These are phyloP conservation scores for Tichodroma muraria DNA, from an alignment of 2,113 vertebrate species.

Conservation along the genomic window DNA sequence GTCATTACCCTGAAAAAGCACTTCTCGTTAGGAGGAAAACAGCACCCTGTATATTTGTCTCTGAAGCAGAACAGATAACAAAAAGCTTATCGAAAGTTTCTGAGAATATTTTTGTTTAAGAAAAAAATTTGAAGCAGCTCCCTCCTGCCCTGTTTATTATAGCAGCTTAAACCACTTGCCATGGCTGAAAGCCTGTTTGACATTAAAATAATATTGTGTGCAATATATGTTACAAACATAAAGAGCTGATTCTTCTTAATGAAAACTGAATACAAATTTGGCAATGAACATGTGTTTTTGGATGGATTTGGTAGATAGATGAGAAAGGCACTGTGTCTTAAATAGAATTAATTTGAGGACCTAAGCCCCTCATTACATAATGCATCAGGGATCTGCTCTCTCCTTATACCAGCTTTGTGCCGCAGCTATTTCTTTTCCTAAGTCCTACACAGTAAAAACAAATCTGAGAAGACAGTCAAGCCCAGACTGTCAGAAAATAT, in stretches of 20 bases:
- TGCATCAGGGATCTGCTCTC: background rate
- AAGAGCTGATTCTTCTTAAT: background rate
- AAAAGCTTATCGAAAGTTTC: background rate
- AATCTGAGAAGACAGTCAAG: constrained; percentile 23
- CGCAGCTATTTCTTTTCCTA: background rate
- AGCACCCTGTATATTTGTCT: background rate
- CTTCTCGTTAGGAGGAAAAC: background rate
- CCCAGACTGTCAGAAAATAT: constrained; percentile 38
- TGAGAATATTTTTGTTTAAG: background rate
- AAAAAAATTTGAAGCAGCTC: background rate
- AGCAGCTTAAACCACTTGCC: background rate
- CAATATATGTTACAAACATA: background rate
- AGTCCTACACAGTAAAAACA: background rate
- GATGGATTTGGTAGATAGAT: background rate
- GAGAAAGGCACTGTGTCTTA: background rate
- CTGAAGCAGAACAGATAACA: background rate
- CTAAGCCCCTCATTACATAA: background rate
- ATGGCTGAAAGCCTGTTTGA: background rate
- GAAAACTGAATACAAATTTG: background rate
- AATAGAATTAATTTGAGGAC: background rate
- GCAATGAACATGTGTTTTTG: background rate
- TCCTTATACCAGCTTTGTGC: background rate
- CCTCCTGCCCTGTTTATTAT: background rate
- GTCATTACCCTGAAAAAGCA: constrained; percentile 19
- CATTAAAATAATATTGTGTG: background rate